These are phyloP conservation scores for Drosophila lacteicornis DNA, from an alignment of 1,140 invertebrate genomes.

Conservation along the genomic window DNA sequence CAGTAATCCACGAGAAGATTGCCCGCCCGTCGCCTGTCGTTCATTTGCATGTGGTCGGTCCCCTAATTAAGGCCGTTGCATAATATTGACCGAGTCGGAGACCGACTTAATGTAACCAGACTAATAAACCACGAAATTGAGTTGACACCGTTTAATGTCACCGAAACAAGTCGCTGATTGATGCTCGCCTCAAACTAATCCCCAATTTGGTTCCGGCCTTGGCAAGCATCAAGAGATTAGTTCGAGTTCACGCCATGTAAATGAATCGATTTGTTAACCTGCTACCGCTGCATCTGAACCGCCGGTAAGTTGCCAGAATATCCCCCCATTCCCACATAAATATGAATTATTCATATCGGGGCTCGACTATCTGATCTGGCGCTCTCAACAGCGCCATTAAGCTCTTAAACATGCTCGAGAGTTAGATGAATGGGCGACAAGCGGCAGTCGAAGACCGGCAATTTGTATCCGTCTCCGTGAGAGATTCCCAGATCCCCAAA, in stretches of 20 bases:
- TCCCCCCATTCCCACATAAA: slow-evolving; percentile 11
- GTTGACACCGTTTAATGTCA: slow-evolving; percentile 63
- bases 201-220: slow-evolving; percentile 40
- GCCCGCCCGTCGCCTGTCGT: slow-evolving; percentile 5
- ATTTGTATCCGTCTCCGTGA: slow-evolving; percentile 18
- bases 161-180: slow-evolving; percentile 53
- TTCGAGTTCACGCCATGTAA: slow-evolving; percentile 15
- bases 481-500: slow-evolving; percentile 15
- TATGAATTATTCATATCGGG: slow-evolving; percentile 38
- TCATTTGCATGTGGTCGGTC: slow-evolving; percentile 60
- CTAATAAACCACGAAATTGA: slow-evolving; percentile 64
- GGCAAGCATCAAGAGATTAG: slow-evolving; percentile 21
- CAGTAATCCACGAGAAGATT: slow-evolving; percentile 46
- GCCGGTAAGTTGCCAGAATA: slow-evolving; percentile 10
- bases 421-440: slow-evolving; percentile 22
- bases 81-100: slow-evolving; percentile 64
- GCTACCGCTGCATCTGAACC: slow-evolving; percentile 4
- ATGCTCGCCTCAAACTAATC: slow-evolving; percentile 42
- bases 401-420: not conserved
- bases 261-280: not conserved
- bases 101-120: slow-evolving; percentile 61
- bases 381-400: slow-evolving; percentile 30
- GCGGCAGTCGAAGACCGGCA: not conserved
- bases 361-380: slow-evolving; percentile 25
- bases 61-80: slow-evolving; percentile 71